phyloP scores from a whole-genome alignment of 2,113 vertebrate species.

The Climacteris rufus region DNA sequence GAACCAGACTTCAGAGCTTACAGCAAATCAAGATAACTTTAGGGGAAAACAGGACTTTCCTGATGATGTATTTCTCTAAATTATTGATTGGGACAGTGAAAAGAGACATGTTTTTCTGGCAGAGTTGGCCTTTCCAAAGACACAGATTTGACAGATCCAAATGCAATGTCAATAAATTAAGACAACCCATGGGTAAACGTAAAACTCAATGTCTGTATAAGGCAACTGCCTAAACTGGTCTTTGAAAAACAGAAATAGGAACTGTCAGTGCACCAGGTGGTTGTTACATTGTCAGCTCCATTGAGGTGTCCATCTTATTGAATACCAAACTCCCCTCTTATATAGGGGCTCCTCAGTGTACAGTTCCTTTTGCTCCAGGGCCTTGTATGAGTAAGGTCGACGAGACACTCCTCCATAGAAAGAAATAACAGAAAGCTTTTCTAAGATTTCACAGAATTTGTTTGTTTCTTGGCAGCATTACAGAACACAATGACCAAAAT shows the following conservation, averaged over 20 bases:
- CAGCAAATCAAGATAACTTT: neutral
- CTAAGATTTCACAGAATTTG: neutral
- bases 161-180: neutral
- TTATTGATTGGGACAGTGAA: neutral
- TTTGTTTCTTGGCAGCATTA: neutral
- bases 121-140: neutral
- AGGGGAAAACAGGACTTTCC: neutral
- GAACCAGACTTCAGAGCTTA: neutral
- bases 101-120: neutral
- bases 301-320: fast-evolving
- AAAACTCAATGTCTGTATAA: neutral
- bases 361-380: neutral
- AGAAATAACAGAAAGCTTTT: neutral
- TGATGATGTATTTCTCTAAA: neutral
- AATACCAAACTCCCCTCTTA: neutral
- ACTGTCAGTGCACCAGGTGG: fast-evolving
- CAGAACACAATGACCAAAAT: neutral
- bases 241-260: neutral
- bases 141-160: neutral
- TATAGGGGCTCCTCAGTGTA: fast-evolving
- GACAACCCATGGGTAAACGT: no score
- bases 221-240: neutral
- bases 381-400: neutral
- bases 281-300: neutral
- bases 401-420: neutral